Evolutionary conservation across 2,888 invertebrate genomes (phyloP), one percentile per base, ranked within the genome.

Genomic region (Octonoba sinensis): DNA sequence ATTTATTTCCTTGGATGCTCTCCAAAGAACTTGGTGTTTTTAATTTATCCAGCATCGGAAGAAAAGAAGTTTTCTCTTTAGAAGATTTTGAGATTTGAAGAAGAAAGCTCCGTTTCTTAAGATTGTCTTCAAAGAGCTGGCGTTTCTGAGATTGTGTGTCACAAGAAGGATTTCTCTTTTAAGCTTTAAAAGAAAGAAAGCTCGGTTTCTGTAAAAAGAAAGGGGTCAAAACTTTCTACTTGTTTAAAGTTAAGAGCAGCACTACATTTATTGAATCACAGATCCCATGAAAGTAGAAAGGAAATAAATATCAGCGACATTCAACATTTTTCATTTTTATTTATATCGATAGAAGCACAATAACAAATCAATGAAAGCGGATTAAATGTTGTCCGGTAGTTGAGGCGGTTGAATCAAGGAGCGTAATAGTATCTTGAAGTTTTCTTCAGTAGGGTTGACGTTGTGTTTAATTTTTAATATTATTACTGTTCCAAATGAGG

Each of bases 81-180:
- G 6, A 59, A 71, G 70, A 54, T 57, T 71, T 71, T 47, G 59
- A 47, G 59, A 59, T 59, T 59, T 71, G 47, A 59, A 44, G 36
- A 59, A 71, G 59, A 47, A 44, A 44, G 36, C 64, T n/a, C 59
- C 24, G n/a, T 64, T 22, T 71, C 27, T 36, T 69, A n/a, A 16
- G 24, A 15, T 47, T 69, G 47, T 59, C 59, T 47, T n/a, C 59
- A 71, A 69, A 47, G 46, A 47, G 16, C 69, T 54, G 57, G 69
- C 56, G n/a, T n/a, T 49, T 69, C 69, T 18, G 69, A 71, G 70
- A 71, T 71, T 71, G 56, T 18, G 18, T 27, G 69, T 46, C 70
- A 59, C 59, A 57, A 59, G 56, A 59, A 57, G 70, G 70, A 71
- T 71, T 59, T 71, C 18, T 57, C 24, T 11, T 27, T 56, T 47